These are phyloP conservation scores for Lophochroa leadbeateri DNA, from an alignment of 2,113 vertebrate species.

Conservation along the genomic window DNA sequence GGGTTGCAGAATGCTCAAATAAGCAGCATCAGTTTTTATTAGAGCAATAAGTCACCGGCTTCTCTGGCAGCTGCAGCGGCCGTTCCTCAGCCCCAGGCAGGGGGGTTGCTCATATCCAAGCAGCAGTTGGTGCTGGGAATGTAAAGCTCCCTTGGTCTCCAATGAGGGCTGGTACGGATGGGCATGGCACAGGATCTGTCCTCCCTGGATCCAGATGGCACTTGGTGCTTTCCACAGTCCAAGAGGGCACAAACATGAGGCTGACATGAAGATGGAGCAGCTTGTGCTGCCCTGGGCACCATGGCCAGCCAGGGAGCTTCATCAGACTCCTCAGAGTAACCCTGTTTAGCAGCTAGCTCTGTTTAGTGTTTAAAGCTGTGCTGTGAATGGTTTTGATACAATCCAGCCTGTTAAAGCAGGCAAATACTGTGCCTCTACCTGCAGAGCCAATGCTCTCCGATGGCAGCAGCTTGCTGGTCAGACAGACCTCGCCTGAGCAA, in stretches of 20 bases:
- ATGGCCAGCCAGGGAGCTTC: background rate
- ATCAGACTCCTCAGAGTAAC: background rate
- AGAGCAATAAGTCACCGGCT: background rate
- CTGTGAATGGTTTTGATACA: background rate
- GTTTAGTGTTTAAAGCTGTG: background rate
- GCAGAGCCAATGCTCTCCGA: background rate
- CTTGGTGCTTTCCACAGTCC: background rate
- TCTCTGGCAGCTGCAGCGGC: background rate
- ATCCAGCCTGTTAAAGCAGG: background rate
- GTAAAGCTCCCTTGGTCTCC: background rate
- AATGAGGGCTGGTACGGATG: accelerated
- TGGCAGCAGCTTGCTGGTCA: accelerated
- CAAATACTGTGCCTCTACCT: background rate
- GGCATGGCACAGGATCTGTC: background rate
- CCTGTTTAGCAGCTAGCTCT: background rate
- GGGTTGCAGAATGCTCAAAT: no score
- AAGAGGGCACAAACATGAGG: background rate
- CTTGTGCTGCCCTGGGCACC: background rate
- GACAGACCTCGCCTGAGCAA: background rate
- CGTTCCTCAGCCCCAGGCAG: accelerated
- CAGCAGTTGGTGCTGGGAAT: background rate
- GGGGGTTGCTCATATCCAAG: background rate
- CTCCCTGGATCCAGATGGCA: background rate
- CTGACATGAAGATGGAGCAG: background rate
- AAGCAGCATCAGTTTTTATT: background rate